Conservation (phyloP, 2,888 invertebrate genomes). For the Nomada lathburiana region DNA sequence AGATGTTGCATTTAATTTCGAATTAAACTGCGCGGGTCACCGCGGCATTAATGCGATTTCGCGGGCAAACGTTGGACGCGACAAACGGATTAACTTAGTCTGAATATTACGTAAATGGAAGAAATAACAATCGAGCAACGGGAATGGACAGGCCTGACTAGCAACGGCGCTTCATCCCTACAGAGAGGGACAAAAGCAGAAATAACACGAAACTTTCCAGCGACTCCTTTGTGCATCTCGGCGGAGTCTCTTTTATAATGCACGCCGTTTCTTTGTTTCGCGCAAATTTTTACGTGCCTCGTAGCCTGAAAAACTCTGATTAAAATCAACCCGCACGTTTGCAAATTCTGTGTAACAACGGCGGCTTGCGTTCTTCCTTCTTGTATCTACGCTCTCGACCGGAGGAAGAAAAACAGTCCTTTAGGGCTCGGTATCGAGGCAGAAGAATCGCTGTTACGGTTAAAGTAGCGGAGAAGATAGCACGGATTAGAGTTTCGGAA, state of each 20-base stretch:
- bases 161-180: not conserved
- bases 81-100: not conserved
- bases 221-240: not conserved
- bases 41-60: slow-evolving; percentile 11
- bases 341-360: not conserved
- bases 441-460: not conserved
- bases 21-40: slow-evolving; percentile 23
- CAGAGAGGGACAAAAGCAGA: not conserved
- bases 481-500: not conserved
- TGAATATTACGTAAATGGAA: slow-evolving; percentile 5
- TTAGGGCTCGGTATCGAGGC: not conserved
- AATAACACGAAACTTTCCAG: not conserved
- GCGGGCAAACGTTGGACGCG: not conserved
- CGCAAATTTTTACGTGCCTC: not conserved
- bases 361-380: too few species aligned
- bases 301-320: not conserved
- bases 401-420: too few species aligned
- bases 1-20: slow-evolving; percentile 12
- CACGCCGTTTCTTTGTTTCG: not conserved
- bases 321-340: not conserved
- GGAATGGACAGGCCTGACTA: not conserved
- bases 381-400: not conserved
- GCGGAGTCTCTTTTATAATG: not conserved
- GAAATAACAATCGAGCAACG: slow-evolving; percentile 9
- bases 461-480: not conserved